Evolutionary conservation across 1,140 invertebrate species (phyloP).

Genomic region (Thalassaphorura encarpata): DNA sequence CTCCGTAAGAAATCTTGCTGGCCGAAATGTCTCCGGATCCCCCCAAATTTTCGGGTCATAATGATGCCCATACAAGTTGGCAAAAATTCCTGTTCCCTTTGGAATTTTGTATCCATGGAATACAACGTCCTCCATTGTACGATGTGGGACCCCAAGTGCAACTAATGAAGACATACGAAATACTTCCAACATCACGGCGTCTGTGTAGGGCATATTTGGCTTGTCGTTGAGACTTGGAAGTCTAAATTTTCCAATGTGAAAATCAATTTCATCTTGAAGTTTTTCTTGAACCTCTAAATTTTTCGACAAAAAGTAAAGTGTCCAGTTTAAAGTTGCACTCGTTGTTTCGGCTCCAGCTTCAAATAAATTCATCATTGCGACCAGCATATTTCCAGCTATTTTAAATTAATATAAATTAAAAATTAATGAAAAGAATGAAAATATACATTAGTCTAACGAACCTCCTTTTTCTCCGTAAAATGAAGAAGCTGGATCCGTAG

Average conservation of each 20-base stretch:
- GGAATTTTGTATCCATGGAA: conserved; percentile 37
- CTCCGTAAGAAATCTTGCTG: not conserved
- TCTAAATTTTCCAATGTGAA: conserved; percentile 55
- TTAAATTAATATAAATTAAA: too few relatives aligned
- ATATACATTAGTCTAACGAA: too few relatives aligned
- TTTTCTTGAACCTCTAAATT: conserved; percentile 64
- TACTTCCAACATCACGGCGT: conserved; percentile 24
- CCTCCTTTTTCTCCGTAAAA: not conserved
- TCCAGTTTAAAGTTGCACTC: conserved; percentile 62
- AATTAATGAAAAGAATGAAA: too few relatives aligned
- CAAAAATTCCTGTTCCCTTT: conserved; percentile 36
- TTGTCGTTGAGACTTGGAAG: conserved; percentile 57
- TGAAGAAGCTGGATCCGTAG: conserved; percentile 1
- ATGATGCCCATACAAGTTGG: conserved; percentile 40
- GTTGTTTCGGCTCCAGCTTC: conserved; percentile 74
- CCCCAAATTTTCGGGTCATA: conserved; percentile 33
- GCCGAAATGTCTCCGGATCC: not conserved
- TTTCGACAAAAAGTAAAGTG: conserved; percentile 61
- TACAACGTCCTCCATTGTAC: conserved; percentile 19
- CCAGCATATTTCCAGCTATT: too few relatives aligned
- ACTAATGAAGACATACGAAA: conserved; percentile 11
- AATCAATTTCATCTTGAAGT: conserved; percentile 67
- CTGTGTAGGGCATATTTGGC: conserved; percentile 17
- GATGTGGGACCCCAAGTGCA: conserved; percentile 11
- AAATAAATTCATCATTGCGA: conserved; percentile 27